A percentile compares a stretch with the other conserved stretches of the same genome.
Evolutionary conservation across 2,113 vertebrate species (phyloP).

Genomic region (Clarias gariepinus): DNA sequence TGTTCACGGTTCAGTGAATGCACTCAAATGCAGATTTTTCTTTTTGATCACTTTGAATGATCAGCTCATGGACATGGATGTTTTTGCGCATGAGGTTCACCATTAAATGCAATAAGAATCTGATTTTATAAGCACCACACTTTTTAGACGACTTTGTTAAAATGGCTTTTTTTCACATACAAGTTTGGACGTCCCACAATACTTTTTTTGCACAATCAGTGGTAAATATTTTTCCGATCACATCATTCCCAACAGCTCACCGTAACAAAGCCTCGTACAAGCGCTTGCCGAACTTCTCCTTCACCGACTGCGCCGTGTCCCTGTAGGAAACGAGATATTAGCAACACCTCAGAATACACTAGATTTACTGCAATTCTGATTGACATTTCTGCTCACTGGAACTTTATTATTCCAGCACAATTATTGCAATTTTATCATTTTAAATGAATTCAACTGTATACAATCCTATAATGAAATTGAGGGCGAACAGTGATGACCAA

Average conservation of each 20-base stretch:
- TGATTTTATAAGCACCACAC: not conserved
- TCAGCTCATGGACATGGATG: not conserved
- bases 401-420: not conserved
- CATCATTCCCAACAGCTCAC: slow-evolving; percentile 67
- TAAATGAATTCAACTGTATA: not conserved
- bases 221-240: not conserved
- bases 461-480: not conserved
- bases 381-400: not conserved
- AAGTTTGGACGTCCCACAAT: not conserved
- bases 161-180: not conserved
- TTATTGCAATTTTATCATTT: not conserved
- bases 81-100: not conserved
- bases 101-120: not conserved
- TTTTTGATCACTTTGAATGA: not conserved
- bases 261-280: slow-evolving; percentile 90
- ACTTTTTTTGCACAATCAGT: too few species aligned
- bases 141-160: not conserved
- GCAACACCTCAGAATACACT: not conserved
- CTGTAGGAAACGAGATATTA: slow-evolving; percentile 62
- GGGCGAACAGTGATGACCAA: not conserved
- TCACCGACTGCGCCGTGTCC: slow-evolving; percentile 91
- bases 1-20: too few species aligned
- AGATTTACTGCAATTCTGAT: not conserved
- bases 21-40: not conserved
- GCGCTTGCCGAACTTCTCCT: slow-evolving; percentile 96